A percentile compares a stretch with the other conserved stretches of the same genome.
These are phyloP conservation scores for Trichopria drosophilae DNA, from an alignment of 2,888 invertebrate species.

Conservation along the genomic window DNA sequence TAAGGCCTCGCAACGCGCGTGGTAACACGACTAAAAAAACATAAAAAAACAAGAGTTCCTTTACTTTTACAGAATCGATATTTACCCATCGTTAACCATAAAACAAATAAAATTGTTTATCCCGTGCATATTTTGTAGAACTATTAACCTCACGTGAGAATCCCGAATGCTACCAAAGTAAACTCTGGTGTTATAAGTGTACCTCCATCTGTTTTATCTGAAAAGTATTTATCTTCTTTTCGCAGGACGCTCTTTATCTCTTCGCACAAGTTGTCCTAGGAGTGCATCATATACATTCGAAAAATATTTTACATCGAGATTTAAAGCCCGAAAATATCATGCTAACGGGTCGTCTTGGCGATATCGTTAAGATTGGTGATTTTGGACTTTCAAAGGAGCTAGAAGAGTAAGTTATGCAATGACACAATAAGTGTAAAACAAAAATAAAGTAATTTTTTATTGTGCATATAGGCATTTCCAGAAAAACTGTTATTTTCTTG, in stretches of 20 bases:
- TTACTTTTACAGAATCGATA: too few species aligned
- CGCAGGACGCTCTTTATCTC: constrained; percentile 47
- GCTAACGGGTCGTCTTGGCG: constrained; percentile 68
- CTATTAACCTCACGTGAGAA: too few species aligned
- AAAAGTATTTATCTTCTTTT: neutral
- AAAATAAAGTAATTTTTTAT: neutral
- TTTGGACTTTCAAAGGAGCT: constrained; percentile 80
- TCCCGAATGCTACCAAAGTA: too few species aligned
- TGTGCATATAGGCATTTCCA: too few species aligned
- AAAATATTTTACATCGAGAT: constrained; percentile 80
- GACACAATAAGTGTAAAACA: neutral
- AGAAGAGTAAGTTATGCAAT: constrained; percentile 38
- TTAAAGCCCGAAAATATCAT: constrained; percentile 85
- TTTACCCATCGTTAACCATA: too few species aligned
- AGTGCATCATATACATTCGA: constrained; percentile 77
- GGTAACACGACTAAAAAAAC: too few species aligned
- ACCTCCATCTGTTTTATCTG: constrained; percentile 2
- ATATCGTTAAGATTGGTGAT: constrained; percentile 79
- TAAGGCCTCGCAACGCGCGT: too few species aligned
- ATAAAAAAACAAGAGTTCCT: too few species aligned
- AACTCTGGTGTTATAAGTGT: too few species aligned
- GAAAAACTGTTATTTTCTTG: too few species aligned
- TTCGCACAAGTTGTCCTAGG: constrained; percentile 67
- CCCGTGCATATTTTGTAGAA: too few species aligned
- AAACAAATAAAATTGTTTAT: too few species aligned